These are phyloP conservation scores for Agrotis clavis DNA, from an alignment of 2,888 invertebrate genomes.

Conservation along the genomic window DNA sequence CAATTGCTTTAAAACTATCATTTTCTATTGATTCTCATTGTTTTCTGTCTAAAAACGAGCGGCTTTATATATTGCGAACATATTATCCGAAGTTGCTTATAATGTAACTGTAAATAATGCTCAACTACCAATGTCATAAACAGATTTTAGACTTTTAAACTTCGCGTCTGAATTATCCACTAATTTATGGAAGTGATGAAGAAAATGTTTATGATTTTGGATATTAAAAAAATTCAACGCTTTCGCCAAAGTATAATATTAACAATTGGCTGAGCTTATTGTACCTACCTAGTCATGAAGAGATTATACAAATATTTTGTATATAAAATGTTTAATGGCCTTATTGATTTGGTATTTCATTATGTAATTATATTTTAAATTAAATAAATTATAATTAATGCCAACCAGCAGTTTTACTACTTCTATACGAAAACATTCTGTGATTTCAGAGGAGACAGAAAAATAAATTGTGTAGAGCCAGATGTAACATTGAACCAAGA, in stretches of 20 bases:
- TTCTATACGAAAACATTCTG: not conserved
- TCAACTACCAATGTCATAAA: constrained; percentile 70
- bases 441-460: not conserved
- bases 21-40: constrained; percentile 64
- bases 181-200: constrained; percentile 27
- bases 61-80: constrained; percentile 79
- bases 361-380: constrained; percentile 84
- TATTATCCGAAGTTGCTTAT: constrained; percentile 77
- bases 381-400: constrained; percentile 82
- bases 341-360: constrained; percentile 79
- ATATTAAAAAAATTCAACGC: constrained; percentile 59
- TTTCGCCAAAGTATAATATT: constrained; percentile 71
- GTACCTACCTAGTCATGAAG: constrained; percentile 87
- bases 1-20: constrained; percentile 61
- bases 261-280: constrained; percentile 81
- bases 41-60: constrained; percentile 77
- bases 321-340: constrained; percentile 85
- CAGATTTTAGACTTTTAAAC: constrained; percentile 33
- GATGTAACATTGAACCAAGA: not conserved
- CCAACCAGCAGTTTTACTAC: constrained; percentile 40
- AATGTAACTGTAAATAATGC: constrained; percentile 80
- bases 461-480: not conserved
- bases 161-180: not conserved
- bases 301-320: constrained; percentile 87
- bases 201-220: constrained; percentile 66